Percentiles rank a stretch among this genome's conserved stretches.
Evolutionary conservation across 1,140 invertebrate species (phyloP).

Genomic region (Branchinecta lynchi): DNA sequence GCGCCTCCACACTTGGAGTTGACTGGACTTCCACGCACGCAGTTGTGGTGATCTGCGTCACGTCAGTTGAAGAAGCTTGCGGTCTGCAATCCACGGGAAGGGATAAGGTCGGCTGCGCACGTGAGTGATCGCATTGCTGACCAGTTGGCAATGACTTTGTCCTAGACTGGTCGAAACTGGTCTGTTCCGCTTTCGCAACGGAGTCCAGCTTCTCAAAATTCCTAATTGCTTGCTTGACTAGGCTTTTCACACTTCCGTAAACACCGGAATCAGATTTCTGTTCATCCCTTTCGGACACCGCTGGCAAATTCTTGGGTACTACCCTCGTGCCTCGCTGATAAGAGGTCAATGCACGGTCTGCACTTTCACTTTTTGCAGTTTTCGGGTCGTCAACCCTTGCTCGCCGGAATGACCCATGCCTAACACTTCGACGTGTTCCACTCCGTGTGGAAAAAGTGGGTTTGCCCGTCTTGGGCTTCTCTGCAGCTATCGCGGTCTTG

Average conservation of each 20-base stretch:
- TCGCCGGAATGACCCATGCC: neutral
- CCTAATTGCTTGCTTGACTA: constrained; percentile 21
- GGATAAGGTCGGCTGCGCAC: neutral
- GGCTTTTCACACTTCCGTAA: constrained; percentile 19
- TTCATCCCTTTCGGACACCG: neutral
- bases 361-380: constrained; percentile 4
- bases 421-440: neutral
- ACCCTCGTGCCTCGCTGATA: neutral
- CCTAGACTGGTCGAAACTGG: neutral
- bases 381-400: neutral
- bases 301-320: neutral
- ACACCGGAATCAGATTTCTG: constrained; percentile 8
- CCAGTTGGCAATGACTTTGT: neutral
- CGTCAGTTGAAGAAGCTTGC: neutral
- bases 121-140: neutral
- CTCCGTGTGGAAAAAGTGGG: neutral
- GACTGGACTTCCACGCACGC: no score
- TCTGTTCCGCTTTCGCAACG: neutral
- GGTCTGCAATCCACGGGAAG: neutral
- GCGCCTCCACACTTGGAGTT: neutral
- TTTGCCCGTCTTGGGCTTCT: neutral
- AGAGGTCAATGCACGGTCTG: neutral
- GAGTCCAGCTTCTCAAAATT: constrained; percentile 20
- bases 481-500: neutral
- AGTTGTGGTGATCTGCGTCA: no score